Evolutionary conservation across 2,888 invertebrate species (phyloP), one percentile per base, ranked within the genome.

Genomic region (Meteorus colon): DNA sequence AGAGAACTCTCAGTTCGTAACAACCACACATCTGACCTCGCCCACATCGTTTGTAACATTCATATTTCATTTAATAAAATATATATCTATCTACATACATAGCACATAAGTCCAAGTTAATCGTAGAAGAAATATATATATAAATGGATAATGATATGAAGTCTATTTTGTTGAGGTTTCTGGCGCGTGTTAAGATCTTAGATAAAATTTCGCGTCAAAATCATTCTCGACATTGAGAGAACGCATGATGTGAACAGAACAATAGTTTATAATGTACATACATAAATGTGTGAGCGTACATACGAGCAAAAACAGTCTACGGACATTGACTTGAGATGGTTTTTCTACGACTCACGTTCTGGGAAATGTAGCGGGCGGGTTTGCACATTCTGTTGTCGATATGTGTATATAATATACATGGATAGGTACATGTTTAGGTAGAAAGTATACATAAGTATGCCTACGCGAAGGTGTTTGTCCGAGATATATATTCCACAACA

Each of bases 381-480:
- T 67, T 48, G 34, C 8, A 19, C 55, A 19, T n/a, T n/a, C 19
- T 55, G 6, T 55, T 19, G 55, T 55, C 55, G 55, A 55, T 48
- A 48, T n/a, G n/a, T 48, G 16, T 48, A 48, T 48, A 48, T n/a
- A n/a, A 48, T 10, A 14, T 45, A 48, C n/a, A n/a, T 55, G 6
- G 8, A 19, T 55, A 19, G 55, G 19, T 55, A 19, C 4, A 55
- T 41, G 41, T 41, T 41, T 41, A 41, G 41, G 41, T 55, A 55
- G 55, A 55, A 55, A 55, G 55, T 55, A 55, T 19, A 66, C 45
- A 45, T n/a, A 34, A 34, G 63, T 63, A 37, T 71, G 74, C 67
- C 74, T 74, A 74, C 74, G 74, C 74, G 68, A 69, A 62, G 24
- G 59, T 37, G 37, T 37, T 65, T 34, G 66, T 59, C n/a, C 60